Evolutionary conservation across 2,888 invertebrate genomes (phyloP), one percentile per base, ranked within the genome.

Genomic region (Leptura quadrifasciata): DNA sequence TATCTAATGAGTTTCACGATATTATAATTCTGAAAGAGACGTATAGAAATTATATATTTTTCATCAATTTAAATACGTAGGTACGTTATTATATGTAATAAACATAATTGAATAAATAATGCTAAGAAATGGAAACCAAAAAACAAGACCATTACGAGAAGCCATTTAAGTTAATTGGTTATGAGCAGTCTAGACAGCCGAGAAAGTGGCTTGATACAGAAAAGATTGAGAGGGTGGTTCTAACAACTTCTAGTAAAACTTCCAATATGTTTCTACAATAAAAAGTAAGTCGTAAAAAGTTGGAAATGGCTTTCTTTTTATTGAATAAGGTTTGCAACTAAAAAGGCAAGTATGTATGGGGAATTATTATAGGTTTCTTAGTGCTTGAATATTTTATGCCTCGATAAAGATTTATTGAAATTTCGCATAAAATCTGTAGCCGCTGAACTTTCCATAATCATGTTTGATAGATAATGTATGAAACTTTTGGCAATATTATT

Each of bases 121-220:
- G 47, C 2, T 47, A 15, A 0, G 5, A 47, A 47, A 3, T 47
- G 47, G 6, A 47, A n/a, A 3, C n/a, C n/a, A n/a, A 47, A 47
- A 47, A 47, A 47, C 47, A 47, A 47, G 0, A n/a, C n/a, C 1
- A n/a, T 47, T 4, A 47, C 2, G 47, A 47, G 47, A 47, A 47
- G n/a, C 47, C 47, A 47, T 47, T 47, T 47, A 47, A 47, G 47
- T 47, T 47, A 47, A 47, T 47, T 47, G n/a, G 47, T 47, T 47
- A 47, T 47, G 47, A 47, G n/a, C 1, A n/a, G n/a, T 47, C 47
- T 47, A 47, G 47, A 47, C 47, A 47, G 47, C 47, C n/a, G 47
- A 15, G 47, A 47, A 47, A 47, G 12, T n/a, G 47, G 5, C 47
- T 47, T 47, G 47, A 47, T 47, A n/a, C 15, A n/a, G 47, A 47